Evolutionary conservation across 2,113 vertebrate species (phyloP), one percentile per base, ranked within the genome.

Genomic region (Geococcyx californianus): DNA sequence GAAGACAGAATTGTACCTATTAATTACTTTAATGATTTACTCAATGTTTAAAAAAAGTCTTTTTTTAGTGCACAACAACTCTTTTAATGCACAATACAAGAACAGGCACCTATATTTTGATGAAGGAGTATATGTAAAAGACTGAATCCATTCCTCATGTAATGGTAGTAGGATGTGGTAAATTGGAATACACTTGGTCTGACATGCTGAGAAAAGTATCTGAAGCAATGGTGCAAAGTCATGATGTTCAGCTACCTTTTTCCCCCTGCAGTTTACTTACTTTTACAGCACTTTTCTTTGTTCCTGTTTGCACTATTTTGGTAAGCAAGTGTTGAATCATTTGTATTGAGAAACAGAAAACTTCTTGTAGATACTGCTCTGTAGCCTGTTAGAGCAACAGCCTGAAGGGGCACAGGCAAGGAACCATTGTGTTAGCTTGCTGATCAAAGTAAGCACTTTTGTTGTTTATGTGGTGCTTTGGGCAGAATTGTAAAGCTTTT

Each of bases 231-330:
- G 45, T 78, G 60, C 9, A 2, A 73, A 64, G 76, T 67, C 45
- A 6, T 34, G 31, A 59, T 42, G 45, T 69, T 68, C 67, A 77
- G 13, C 55, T 90, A 63, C 70, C 75, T 73, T 79, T 59, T n/a
- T 4, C 3, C 51, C 31, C 42, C 63, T 64, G 60, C 90, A n/a
- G 87, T 96, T 95, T 96, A 93, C 83, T 87, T 82, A 66, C 1
- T 1, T 89, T 59, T 73, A 92, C 40, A 69, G 88, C 92, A 96
- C 95, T 93, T 95, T 95, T 77, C 72, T 91, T 92, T 89, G 63
- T 87, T 89, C 86, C 82, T 81, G 78, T 97, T 97, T 97, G 96
- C 95, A 97, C 96, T 96, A 90, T 91, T 95, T 84, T 93, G 88
- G 66, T 93, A 76, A 88, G 83, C 51, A 31, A 69, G 33, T 45